These are phyloP conservation scores for Rhagophthalmus giganteus DNA, from an alignment of 2,888 invertebrate species.

Conservation along the genomic window DNA sequence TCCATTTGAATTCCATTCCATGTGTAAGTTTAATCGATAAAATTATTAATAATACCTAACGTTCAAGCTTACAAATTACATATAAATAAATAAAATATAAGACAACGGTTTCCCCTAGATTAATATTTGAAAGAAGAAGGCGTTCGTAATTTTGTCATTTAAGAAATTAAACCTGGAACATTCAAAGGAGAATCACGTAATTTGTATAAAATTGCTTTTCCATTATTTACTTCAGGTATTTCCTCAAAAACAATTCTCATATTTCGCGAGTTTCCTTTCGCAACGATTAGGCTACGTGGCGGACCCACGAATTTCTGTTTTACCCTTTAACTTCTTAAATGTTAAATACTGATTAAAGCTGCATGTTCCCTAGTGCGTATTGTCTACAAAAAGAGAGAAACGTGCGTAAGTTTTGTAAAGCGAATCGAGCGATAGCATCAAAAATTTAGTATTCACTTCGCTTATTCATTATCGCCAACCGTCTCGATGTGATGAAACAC, in stretches of 20 bases:
- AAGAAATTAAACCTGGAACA: too few relatives aligned
- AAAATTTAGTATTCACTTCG: conserved; percentile 37
- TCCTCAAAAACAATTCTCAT: background rate
- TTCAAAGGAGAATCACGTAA: too few relatives aligned
- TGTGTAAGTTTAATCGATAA: too few relatives aligned
- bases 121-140: too few relatives aligned
- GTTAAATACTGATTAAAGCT: conserved; percentile 8
- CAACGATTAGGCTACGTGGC: background rate
- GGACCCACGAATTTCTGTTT: background rate
- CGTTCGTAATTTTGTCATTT: too few relatives aligned
- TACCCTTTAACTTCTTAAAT: conserved; percentile 9
- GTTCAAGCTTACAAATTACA: too few relatives aligned
- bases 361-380: conserved; percentile 11
- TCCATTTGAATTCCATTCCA: too few relatives aligned
- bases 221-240: background rate
- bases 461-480: conserved; percentile 35
- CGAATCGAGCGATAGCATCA: conserved; percentile 25
- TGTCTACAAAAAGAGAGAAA: conserved; percentile 11
- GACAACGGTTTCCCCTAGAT: too few relatives aligned
- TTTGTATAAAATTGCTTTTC: background rate
- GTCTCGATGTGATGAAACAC: conserved; percentile 41
- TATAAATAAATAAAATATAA: too few relatives aligned
- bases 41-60: too few relatives aligned
- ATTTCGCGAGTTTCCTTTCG: too few relatives aligned
- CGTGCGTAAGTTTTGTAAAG: conserved; percentile 21